Conservation (phyloP, 2,888 invertebrate species). For the Hoplodrina blanda region DNA sequence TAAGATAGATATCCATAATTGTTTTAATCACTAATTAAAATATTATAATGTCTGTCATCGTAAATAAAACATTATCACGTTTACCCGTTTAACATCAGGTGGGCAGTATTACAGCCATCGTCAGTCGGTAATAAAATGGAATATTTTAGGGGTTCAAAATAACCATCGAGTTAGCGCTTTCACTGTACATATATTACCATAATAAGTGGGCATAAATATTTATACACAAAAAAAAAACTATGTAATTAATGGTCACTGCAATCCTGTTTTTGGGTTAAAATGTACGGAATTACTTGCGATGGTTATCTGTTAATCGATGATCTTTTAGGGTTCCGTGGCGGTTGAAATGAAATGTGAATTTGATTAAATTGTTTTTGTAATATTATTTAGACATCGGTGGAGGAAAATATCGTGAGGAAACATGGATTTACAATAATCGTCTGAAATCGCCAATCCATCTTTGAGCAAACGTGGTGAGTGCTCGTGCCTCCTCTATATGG, state of each 20-base stretch:
- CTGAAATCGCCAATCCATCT: too few relatives aligned
- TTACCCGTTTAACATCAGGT: constrained; percentile 32
- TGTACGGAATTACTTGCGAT: constrained; percentile 74
- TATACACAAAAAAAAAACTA: constrained; percentile 67
- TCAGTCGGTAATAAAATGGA: constrained; percentile 48
- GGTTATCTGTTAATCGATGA: constrained; percentile 75
- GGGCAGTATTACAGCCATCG: constrained; percentile 16
- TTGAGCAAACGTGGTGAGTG: too few relatives aligned
- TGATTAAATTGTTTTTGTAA: neutral
- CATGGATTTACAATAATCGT: too few relatives aligned
- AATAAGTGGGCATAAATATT: constrained; percentile 72
- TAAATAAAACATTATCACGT: constrained; percentile 60
- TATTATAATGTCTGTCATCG: constrained; percentile 52
- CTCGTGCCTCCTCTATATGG: too few relatives aligned
- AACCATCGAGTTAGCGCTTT: constrained; percentile 81
- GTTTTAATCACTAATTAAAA: constrained; percentile 55
- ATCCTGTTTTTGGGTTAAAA: constrained; percentile 77
- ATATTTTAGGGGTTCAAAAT: constrained; percentile 56
- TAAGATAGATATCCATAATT: constrained; percentile 30
- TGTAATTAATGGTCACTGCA: constrained; percentile 78
- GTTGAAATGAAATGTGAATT: constrained; percentile 65
- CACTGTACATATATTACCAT: constrained; percentile 85
- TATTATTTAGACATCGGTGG: too few relatives aligned
- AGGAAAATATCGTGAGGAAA: too few relatives aligned
- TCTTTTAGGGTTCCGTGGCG: constrained; percentile 71